phyloP scores from a whole-genome alignment of 2,113 vertebrate species.

The Pangasianodon hypophthalmus region DNA sequence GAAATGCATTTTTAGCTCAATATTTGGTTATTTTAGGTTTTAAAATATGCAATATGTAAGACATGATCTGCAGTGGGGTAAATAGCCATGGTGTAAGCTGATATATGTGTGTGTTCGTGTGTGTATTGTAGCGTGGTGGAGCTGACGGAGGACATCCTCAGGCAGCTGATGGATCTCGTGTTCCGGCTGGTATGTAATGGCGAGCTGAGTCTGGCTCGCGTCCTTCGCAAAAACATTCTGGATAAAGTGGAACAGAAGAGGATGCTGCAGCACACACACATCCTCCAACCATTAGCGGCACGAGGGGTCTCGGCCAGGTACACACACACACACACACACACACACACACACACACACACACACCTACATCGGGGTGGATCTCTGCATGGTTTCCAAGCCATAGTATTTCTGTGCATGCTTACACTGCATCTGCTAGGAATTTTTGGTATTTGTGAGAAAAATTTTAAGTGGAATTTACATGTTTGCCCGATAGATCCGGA shows the following conservation, averaged over 20 bases:
- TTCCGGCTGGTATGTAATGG: conserved; percentile 91
- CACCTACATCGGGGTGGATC: background rate
- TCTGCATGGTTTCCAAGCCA: background rate
- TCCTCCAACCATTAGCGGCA: conserved; percentile 89
- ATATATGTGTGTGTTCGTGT: background rate
- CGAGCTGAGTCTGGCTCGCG: conserved; percentile 93
- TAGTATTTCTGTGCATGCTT: background rate
- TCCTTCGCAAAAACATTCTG: conserved; percentile 95
- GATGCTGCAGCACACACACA: conserved; percentile 85
- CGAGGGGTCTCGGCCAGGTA: conserved; percentile 95
- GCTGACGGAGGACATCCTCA: conserved; percentile 93
- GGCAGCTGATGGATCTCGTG: conserved; percentile 95
- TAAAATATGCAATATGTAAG: background rate
- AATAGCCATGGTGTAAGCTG: background rate
- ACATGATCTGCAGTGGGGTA: background rate
- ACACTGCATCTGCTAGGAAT: background rate
- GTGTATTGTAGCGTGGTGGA: conserved; percentile 84
- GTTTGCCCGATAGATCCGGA: background rate
- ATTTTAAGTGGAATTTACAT: background rate
- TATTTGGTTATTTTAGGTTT: background rate
- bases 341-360: background rate
- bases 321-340: background rate
- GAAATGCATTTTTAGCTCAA: background rate
- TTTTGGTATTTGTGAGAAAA: background rate
- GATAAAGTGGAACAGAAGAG: conserved; percentile 97